Conservation (phyloP, 1,140 invertebrate species). For the Acromyrmex echinatior region DNA sequence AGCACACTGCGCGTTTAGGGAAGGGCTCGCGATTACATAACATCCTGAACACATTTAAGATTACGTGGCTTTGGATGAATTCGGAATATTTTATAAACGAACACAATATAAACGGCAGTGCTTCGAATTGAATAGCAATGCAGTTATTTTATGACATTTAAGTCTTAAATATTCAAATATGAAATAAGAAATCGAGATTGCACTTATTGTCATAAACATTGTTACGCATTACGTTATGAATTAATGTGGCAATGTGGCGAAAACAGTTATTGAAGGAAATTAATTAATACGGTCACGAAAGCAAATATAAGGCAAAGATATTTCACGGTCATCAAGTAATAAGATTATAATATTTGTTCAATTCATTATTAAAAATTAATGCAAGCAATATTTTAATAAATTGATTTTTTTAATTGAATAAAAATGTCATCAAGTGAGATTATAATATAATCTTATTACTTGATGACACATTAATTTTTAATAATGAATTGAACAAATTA, state of each 20-base stretch:
- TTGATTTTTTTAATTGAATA: too few relatives aligned
- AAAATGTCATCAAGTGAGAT: not conserved
- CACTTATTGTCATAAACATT: not conserved
- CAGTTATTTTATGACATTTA: not conserved
- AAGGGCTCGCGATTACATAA: slow-evolving; percentile 44
- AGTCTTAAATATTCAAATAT: not conserved
- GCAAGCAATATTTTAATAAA: too few relatives aligned
- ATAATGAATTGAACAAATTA: slow-evolving; percentile 5
- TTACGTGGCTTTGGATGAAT: not conserved
- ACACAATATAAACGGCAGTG: not conserved
- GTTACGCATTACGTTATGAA: not conserved
- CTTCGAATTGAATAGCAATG: not conserved
- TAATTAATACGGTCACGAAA: not conserved
- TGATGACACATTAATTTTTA: not conserved
- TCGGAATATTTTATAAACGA: too few relatives aligned
- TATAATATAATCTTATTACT: slow-evolving; percentile 12
- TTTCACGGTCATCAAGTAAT: not conserved
- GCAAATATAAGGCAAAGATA: not conserved
- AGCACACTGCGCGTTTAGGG: slow-evolving; percentile 15
- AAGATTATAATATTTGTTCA: too few relatives aligned
- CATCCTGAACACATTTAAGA: not conserved
- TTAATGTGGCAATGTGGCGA: slow-evolving; percentile 7
- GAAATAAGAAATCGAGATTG: slow-evolving; percentile 2
- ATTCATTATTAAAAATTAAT: too few relatives aligned
- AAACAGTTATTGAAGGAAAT: slow-evolving; percentile 27